phyloP scores from a whole-genome alignment of 2,797 vertebrate genomes.

The Macrochelys suwanniensis region DNA sequence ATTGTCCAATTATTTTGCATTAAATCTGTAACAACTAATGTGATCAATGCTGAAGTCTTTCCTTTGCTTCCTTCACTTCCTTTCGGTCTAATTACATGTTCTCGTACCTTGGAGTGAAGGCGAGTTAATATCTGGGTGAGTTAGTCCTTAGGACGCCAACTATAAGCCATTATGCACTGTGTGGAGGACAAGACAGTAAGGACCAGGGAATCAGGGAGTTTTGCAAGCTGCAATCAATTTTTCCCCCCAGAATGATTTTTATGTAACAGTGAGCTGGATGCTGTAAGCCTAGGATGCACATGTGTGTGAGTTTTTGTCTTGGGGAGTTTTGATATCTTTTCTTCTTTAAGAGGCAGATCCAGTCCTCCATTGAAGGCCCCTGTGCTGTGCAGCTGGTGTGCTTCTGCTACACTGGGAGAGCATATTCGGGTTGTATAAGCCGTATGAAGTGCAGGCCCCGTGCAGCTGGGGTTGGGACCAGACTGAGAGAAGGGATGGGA shows the following conservation, averaged over 20 bases:
- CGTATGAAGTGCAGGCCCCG: not conserved
- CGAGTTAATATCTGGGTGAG: not conserved
- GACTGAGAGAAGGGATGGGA: not conserved
- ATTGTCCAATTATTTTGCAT: not conserved
- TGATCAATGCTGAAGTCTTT: not conserved
- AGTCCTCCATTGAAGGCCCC: not conserved
- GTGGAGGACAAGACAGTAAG: not conserved
- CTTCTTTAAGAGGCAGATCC: not conserved
- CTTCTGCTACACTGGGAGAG: not conserved
- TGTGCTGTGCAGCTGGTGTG: not conserved
- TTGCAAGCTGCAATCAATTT: not conserved
- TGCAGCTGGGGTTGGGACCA: not conserved
- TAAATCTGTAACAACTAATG: not conserved
- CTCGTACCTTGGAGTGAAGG: not conserved
- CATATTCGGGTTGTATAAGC: not conserved
- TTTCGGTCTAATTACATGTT: not conserved
- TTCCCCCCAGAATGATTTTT: not conserved
- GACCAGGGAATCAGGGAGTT: not conserved
- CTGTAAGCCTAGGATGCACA: not conserved
- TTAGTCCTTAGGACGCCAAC: not conserved
- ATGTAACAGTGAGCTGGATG: not conserved
- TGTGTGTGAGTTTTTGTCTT: not conserved
- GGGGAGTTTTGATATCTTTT: not conserved
- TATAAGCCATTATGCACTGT: not conserved
- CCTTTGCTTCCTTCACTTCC: not conserved